Conservation (phyloP, 2,888 invertebrate species). For the Euzetes globulus region DNA sequence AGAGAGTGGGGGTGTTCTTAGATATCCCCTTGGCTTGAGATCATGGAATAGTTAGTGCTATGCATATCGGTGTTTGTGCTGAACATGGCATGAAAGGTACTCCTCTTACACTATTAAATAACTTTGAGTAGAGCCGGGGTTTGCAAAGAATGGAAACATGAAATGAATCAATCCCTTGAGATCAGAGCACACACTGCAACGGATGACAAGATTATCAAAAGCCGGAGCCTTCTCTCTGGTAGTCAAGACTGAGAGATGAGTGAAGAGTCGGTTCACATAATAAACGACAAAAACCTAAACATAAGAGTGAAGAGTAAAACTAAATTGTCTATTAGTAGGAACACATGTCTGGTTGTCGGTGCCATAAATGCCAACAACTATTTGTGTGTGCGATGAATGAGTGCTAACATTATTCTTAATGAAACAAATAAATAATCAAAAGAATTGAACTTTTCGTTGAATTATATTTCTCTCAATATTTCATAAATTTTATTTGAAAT, state of each 20-base stretch:
- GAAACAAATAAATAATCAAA: too few species aligned
- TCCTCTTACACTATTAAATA: constrained; percentile 3
- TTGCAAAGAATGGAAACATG: constrained; percentile 27
- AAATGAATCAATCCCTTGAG: constrained; percentile 30
- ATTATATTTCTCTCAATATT: too few species aligned
- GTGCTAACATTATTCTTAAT: neutral
- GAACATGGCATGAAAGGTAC: neutral
- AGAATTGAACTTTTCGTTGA: too few species aligned
- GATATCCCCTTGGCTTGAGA: too few species aligned
- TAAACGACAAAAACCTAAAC: neutral
- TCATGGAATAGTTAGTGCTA: neutral
- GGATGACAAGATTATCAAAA: constrained; percentile 31
- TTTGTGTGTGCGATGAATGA: constrained; percentile 1
- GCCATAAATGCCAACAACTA: constrained; percentile 24
- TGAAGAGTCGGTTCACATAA: neutral
- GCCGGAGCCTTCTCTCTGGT: constrained; percentile 5
- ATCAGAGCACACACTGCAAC: neutral
- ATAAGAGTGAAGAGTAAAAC: neutral
- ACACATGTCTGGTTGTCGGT: constrained; percentile 13
- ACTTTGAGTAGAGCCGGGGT: neutral
- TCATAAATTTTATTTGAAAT: too few species aligned
- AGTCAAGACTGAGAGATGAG: neutral
- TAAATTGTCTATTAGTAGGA: constrained; percentile 23
- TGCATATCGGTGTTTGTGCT: neutral
- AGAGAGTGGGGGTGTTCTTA: too few species aligned